Conservation (phyloP, 1,140 invertebrate genomes). For the Argopecten irradians region DNA sequence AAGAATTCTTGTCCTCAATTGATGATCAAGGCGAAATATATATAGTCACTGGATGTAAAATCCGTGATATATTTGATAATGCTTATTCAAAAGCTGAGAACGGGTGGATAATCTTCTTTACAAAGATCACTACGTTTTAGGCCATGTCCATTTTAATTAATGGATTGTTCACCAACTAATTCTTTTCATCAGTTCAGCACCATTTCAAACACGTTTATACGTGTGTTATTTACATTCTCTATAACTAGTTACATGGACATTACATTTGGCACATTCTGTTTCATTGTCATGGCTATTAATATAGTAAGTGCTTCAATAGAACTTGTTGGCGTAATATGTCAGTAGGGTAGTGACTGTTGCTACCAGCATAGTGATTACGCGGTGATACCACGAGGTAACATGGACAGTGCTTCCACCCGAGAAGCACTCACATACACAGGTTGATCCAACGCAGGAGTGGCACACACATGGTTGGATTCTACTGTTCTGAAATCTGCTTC, state of each 20-base stretch:
- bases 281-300: neutral
- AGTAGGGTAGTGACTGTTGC: neutral
- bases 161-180: neutral
- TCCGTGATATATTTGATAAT: neutral
- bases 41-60: neutral
- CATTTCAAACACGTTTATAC: neutral
- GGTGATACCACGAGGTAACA: neutral
- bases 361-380: neutral
- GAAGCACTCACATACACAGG: conserved; percentile 52
- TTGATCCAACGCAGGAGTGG: conserved; percentile 49
- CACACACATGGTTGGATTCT: conserved; percentile 49
- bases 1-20: too few species aligned
- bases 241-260: neutral
- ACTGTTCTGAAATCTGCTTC: conserved; percentile 45
- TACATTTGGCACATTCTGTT: neutral
- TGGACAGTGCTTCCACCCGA: neutral
- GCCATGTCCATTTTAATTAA: neutral
- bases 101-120: neutral
- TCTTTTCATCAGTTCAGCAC: neutral
- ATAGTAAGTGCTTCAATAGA: neutral
- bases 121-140: too few species aligned
- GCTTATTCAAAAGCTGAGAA: too few species aligned
- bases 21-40: neutral
- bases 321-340: neutral
- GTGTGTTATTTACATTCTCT: neutral